Base-by-base conservation (phyloP, 1,140 invertebrate genomes). In the Drosophila lacteicornis region DNA sequence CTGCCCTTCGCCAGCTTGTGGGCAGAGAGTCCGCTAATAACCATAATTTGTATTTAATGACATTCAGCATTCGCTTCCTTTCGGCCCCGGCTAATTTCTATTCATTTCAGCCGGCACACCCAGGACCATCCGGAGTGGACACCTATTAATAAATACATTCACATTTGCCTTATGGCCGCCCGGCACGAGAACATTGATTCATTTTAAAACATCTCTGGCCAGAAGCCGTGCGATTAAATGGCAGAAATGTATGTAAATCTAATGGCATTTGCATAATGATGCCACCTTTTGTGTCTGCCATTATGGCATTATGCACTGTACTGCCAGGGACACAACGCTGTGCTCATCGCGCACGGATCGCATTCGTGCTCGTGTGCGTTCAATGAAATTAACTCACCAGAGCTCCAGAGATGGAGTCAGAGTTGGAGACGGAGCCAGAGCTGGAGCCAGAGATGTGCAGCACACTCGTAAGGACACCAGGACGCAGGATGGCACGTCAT, bases 1-100 rank as follows among this genome's bases (percentile, higher is more conserved):
- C 63, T 13, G 45, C 36, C 51, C 47, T 59, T 30, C n/a, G 67
- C 45, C 25, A 8, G 22, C 22, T 25, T 25, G 22, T 25, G n/a
- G 33, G 33, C 13, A 25, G 4, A 15, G 25, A 67, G 55, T 75
- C 69, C 36, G 74, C 75, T 79, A 78, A 79, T 79, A 79, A 79
- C 75, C 75, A 71, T 79, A 79, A 79, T 79, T 79, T 79, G 50
- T 78, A 70, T 78, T 78, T 79, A 79, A 79, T 79, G 75, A 79
- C 75, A 78, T 78, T 69, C 66, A 51, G 65, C 56, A 78, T 78
- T 78, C 75, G 50, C 22, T 47, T n/a, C 30, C 38, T n/a, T 43
- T 30, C 33, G 47, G 25, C 56, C 33, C 47, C n/a, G 57, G 57
- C 69, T 73, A 75, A 62, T 62, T 62, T 27, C 60, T 49, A 60